Conservation (phyloP, 2,113 vertebrate genomes). For the Poicephalus gulielmi region DNA sequence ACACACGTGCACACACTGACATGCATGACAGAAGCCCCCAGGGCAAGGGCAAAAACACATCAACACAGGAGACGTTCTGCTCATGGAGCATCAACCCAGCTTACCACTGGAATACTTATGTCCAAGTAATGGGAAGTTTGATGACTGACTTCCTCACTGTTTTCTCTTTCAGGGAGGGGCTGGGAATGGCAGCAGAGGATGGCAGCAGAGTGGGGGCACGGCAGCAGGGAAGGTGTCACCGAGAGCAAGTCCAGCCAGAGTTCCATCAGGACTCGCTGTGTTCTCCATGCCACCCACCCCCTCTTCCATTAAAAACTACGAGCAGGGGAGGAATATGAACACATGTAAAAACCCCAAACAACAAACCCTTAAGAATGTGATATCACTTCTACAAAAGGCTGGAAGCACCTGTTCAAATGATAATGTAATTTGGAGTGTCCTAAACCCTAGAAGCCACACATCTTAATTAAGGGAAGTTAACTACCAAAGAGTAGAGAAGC, state of each 20-base stretch:
- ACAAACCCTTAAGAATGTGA: neutral
- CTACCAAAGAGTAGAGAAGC: neutral
- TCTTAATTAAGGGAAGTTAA: neutral
- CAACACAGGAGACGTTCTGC: neutral
- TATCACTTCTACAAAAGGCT: neutral
- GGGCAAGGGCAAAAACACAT: neutral
- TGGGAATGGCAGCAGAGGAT: accelerated
- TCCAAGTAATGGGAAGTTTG: neutral
- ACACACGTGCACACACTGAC: accelerated
- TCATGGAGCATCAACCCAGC: neutral
- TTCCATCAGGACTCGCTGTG: neutral
- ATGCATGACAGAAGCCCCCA: accelerated
- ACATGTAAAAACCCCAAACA: accelerated
- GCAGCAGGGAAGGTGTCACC: neutral
- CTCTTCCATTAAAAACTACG: neutral
- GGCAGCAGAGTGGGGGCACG: accelerated
- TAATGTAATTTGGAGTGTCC: neutral
- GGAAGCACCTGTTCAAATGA: neutral
- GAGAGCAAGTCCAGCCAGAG: neutral
- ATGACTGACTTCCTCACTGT: neutral
- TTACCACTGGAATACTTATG: neutral
- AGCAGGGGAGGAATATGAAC: neutral
- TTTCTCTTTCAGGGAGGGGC: neutral
- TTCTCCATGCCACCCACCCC: neutral
- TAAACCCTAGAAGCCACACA: neutral